A percentile compares a stretch with the other conserved stretches of the same genome.
These are phyloP conservation scores for Fregata magnificens DNA, from an alignment of 2,113 vertebrate genomes.

Conservation along the genomic window DNA sequence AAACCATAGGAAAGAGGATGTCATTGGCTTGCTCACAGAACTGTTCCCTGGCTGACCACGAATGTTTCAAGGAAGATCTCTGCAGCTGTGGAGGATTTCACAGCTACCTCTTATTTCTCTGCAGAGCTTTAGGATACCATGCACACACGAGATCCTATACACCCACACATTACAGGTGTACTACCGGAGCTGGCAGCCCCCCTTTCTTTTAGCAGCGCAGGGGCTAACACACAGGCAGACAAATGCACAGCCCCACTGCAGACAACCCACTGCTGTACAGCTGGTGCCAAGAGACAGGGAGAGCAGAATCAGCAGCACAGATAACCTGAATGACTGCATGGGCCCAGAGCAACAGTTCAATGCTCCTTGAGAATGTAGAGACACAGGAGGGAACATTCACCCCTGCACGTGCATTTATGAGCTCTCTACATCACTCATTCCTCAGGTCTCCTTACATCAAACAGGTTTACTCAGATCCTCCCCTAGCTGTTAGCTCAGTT, in stretches of 20 bases:
- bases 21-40: neutral
- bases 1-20: neutral
- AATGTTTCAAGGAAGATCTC: neutral
- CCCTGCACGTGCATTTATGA: accelerated
- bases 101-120: neutral
- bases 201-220: neutral
- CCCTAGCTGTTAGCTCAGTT: neutral
- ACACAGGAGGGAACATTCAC: neutral
- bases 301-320: neutral
- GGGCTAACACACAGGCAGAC: neutral
- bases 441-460: neutral
- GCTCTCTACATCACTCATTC: neutral
- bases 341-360: neutral
- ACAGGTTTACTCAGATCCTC: neutral
- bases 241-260: neutral
- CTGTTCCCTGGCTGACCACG: neutral
- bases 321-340: accelerated
- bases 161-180: too few species aligned
- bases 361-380: neutral
- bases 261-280: neutral
- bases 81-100: neutral
- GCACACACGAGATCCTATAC: neutral
- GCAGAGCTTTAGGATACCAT: neutral
- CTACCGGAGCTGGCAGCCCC: neutral
- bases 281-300: neutral